These are phyloP conservation scores for Semibalanus balanoides DNA, from an alignment of 1,140 invertebrate species.

Conservation along the genomic window DNA sequence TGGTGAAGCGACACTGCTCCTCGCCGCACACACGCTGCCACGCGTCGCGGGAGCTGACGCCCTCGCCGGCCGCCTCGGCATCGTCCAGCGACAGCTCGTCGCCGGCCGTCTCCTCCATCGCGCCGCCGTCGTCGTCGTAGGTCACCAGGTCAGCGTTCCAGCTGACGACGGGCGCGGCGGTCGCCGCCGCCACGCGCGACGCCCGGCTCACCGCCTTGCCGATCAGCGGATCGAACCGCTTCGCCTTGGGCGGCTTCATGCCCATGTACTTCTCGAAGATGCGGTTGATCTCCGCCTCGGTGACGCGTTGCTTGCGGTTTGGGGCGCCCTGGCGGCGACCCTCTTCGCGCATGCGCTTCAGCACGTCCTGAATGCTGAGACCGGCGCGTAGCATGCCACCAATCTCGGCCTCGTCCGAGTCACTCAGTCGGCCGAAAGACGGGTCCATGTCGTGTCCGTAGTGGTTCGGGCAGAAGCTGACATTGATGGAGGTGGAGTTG, in stretches of 20 bases:
- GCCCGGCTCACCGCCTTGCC: not conserved
- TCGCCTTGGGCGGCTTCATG: not conserved
- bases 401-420: not conserved
- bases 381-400: not conserved
- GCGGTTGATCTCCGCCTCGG: not conserved
- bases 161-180: no score
- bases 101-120: no score
- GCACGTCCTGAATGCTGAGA: not conserved
- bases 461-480: not conserved
- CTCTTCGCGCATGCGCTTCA: not conserved
- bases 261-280: conserved; percentile 1
- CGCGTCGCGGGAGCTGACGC: not conserved
- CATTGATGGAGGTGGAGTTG: not conserved
- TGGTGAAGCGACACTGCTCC: not conserved
- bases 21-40: not conserved
- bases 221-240: not conserved
- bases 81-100: not conserved
- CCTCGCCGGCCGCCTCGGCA: not conserved
- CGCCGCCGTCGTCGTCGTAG: not conserved
- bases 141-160: not conserved
- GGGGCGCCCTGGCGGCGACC: not conserved
- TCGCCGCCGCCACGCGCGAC: no score
- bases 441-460: not conserved
- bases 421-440: not conserved
- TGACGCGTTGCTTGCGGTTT: not conserved